A percentile compares a stretch with the other conserved stretches of the same genome.
Evolutionary conservation across 2,888 invertebrate genomes (phyloP).

Genomic region (Notodonta ziczac): DNA sequence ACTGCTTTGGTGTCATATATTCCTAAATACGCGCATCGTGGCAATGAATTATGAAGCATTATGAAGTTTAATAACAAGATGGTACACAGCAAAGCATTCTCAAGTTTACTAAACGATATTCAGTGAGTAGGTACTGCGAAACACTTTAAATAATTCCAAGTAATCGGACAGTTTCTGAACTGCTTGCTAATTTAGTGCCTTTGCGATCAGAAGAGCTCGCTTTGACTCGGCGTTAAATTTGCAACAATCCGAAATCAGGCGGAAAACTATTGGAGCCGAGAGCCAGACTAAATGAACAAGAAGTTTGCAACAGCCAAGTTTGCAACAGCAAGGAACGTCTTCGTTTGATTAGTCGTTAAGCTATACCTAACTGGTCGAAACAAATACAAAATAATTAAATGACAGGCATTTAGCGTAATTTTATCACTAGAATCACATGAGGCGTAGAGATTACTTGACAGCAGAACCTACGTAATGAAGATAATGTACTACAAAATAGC

Average conservation of each 20-base stretch:
- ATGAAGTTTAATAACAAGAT: background rate
- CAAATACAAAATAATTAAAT: background rate
- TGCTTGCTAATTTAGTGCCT: constrained; percentile 66
- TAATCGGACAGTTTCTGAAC: constrained; percentile 43
- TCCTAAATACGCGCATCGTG: too few species aligned
- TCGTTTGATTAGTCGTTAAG: constrained; percentile 46
- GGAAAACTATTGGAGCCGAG: constrained; percentile 69
- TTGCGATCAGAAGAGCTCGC: constrained; percentile 61
- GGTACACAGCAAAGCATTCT: background rate
- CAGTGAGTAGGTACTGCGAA: constrained; percentile 16
- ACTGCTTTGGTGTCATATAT: too few species aligned
- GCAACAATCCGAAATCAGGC: constrained; percentile 74
- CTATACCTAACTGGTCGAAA: background rate
- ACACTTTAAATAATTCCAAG: constrained; percentile 40
- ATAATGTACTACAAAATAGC: too few species aligned
- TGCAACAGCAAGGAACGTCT: constrained; percentile 59
- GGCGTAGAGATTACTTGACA: too few species aligned
- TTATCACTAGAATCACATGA: too few species aligned
- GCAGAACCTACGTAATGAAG: too few species aligned
- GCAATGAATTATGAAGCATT: too few species aligned
- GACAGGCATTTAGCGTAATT: too few species aligned
- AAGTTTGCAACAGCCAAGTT: constrained; percentile 65
- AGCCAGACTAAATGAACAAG: constrained; percentile 54
- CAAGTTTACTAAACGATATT: constrained; percentile 20
- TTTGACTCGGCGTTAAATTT: constrained; percentile 70